phyloP scores from a whole-genome alignment of 2,888 invertebrate genomes.

The Platypus cylindrus region DNA sequence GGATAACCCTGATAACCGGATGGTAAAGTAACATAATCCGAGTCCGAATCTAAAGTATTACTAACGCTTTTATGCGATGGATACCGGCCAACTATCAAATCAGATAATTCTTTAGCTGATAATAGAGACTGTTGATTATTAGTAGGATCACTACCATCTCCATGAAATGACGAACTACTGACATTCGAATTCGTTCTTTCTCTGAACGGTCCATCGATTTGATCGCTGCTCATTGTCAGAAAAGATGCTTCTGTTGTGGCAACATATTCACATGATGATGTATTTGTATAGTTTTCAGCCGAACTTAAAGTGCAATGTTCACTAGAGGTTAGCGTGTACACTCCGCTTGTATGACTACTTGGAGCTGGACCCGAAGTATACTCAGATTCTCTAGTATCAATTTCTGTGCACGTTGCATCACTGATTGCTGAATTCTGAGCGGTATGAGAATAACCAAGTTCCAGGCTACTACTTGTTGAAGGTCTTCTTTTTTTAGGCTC shows the following conservation, averaged over 20 bases:
- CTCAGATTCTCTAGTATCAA: constrained; percentile 42
- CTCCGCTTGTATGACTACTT: constrained; percentile 75
- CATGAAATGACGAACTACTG: constrained; percentile 71
- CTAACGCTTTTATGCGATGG: constrained; percentile 68
- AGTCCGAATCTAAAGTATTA: constrained; percentile 75
- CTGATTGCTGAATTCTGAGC: constrained; percentile 73
- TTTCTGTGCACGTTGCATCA: constrained; percentile 56
- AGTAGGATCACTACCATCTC: constrained; percentile 81
- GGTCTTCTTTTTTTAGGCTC: constrained; percentile 45
- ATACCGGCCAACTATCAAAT: constrained; percentile 72
- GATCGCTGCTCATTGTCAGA: constrained; percentile 23
- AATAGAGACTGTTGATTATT: constrained; percentile 62
- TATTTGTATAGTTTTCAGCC: constrained; percentile 27
- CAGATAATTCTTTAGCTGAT: constrained; percentile 72
- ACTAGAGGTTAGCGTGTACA: constrained; percentile 67
- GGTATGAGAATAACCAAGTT: constrained; percentile 75
- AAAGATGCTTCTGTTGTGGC: constrained; percentile 24
- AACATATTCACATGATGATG: constrained; percentile 28
- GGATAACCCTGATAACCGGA: constrained; percentile 37
- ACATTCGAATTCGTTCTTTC: constrained; percentile 66
- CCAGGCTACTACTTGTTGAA: constrained; percentile 69
- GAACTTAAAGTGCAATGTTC: constrained; percentile 35
- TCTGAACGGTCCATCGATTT: constrained; percentile 43
- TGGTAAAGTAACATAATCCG: constrained; percentile 76
- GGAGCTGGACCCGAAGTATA: constrained; percentile 49